A percentile compares a stretch with the other conserved stretches of the same genome.
These are phyloP conservation scores for Catharus fuscescens DNA, from an alignment of 2,113 vertebrate genomes.

Conservation along the genomic window DNA sequence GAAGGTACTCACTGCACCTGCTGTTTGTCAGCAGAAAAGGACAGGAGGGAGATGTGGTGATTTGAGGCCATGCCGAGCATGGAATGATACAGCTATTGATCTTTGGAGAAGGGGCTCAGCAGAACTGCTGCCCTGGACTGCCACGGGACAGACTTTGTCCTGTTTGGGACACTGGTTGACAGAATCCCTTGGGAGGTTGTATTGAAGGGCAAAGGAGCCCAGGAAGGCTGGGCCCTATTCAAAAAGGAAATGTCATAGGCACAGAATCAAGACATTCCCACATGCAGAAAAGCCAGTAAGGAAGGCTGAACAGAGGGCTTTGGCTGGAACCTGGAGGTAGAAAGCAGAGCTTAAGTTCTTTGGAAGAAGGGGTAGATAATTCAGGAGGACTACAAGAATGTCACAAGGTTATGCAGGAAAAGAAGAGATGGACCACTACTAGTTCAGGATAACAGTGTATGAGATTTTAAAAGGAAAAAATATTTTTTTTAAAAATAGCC, in stretches of 20 bases:
- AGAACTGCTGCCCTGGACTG: not conserved
- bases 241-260: not conserved
- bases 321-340: not conserved
- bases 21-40: not conserved
- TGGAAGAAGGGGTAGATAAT: rapidly evolving
- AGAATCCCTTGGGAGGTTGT: not conserved
- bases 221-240: not conserved
- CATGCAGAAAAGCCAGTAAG: not conserved
- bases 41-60: not conserved
- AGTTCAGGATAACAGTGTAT: not conserved
- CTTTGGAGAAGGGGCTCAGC: not conserved
- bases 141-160: not conserved
- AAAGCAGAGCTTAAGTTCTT: not conserved
- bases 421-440: rapidly evolving
- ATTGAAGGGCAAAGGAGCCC: not conserved
- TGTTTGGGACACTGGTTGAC: not conserved
- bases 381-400: not conserved
- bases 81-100: not conserved
- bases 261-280: not conserved
- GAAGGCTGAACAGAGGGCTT: not conserved
- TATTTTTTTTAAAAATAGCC: not conserved
- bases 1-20: not conserved
- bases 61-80: too few species aligned
- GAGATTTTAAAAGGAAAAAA: not conserved
- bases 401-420: not conserved